Conservation (phyloP, 1,140 invertebrate species). For the Drosophila yakuba region DNA sequence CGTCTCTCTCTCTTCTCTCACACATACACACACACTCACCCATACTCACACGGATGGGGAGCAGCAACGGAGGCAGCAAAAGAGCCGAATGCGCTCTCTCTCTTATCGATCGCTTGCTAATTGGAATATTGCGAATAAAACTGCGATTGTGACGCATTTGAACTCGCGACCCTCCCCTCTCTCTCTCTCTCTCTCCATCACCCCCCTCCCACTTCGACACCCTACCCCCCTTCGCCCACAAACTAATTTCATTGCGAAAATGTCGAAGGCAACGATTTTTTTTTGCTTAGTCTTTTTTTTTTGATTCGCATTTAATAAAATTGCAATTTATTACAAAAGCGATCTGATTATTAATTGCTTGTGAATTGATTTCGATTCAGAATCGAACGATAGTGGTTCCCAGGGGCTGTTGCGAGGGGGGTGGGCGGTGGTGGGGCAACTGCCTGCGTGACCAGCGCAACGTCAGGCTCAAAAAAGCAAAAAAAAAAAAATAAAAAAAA, state of each 20-base stretch:
- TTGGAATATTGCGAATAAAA: constrained; percentile 52
- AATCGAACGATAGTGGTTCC: constrained; percentile 28
- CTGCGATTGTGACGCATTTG: constrained; percentile 67
- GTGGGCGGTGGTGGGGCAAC: not conserved
- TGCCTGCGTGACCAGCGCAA: constrained; percentile 72
- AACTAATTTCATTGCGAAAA: constrained; percentile 59
- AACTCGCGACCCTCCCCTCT: constrained; percentile 26
- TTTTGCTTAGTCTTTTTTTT: constrained; percentile 49
- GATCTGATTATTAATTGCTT: constrained; percentile 80
- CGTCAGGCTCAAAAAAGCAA: constrained; percentile 35
- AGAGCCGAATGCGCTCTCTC: constrained; percentile 40
- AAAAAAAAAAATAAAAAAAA: constrained; percentile 1
- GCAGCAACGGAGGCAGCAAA: constrained; percentile 20
- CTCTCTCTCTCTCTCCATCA: not conserved
- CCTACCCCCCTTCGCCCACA: constrained; percentile 3
- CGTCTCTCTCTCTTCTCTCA: constrained; percentile 58
- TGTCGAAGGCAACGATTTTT: constrained; percentile 29
- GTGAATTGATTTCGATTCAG: constrained; percentile 66
- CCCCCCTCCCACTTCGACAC: not conserved
- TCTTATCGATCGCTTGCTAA: constrained; percentile 43
- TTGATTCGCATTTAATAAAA: constrained; percentile 60
- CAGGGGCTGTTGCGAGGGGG: not conserved
- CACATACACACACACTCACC: constrained; percentile 18
- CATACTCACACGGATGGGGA: not conserved
- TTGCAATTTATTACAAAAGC: constrained; percentile 79